These are phyloP conservation scores for Zhuqinia jingwanae DNA, from an alignment of 2,888 invertebrate species.

Conservation along the genomic window DNA sequence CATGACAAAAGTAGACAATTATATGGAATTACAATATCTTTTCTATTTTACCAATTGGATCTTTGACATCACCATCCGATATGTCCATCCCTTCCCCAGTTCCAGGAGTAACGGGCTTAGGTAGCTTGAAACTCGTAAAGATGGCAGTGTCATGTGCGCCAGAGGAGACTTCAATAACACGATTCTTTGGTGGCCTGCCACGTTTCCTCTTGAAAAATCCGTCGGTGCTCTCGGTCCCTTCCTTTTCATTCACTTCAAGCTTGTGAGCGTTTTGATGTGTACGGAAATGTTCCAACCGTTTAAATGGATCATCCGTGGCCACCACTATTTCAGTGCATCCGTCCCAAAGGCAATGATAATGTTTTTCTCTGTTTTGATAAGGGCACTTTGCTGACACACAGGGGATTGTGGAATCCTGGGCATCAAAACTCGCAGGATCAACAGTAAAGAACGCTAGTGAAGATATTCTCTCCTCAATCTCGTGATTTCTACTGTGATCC, in stretches of 20 bases:
- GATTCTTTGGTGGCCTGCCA: slow-evolving; percentile 98
- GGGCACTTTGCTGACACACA: slow-evolving; percentile 84
- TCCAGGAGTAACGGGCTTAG: slow-evolving; percentile 83
- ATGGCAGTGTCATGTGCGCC: slow-evolving; percentile 85
- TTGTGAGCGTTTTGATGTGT: slow-evolving; percentile 87
- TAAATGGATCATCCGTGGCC: slow-evolving; percentile 89
- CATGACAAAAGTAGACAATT: no score
- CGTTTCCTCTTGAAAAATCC: slow-evolving; percentile 96
- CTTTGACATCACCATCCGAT: slow-evolving; percentile 77
- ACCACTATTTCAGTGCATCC: slow-evolving; percentile 90
- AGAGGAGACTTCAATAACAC: slow-evolving; percentile 87
- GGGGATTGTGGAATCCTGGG: slow-evolving; percentile 79
- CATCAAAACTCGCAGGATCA: slow-evolving; percentile 82
- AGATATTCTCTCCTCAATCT: slow-evolving; percentile 92
- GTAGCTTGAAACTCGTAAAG: slow-evolving; percentile 95
- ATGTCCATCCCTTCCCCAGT: slow-evolving; percentile 68
- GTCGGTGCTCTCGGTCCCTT: slow-evolving; percentile 82
- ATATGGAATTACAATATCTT: no score
- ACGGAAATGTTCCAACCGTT: slow-evolving; percentile 89
- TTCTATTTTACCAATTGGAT: slow-evolving; percentile 79
- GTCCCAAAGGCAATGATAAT: slow-evolving; percentile 95
- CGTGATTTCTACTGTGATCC: slow-evolving; percentile 93
- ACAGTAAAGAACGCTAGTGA: slow-evolving; percentile 87
- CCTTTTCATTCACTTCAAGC: slow-evolving; percentile 81
- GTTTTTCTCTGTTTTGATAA: slow-evolving; percentile 88